Conservation (phyloP, 2,888 invertebrate species). For the Aleiodes testaceus region DNA sequence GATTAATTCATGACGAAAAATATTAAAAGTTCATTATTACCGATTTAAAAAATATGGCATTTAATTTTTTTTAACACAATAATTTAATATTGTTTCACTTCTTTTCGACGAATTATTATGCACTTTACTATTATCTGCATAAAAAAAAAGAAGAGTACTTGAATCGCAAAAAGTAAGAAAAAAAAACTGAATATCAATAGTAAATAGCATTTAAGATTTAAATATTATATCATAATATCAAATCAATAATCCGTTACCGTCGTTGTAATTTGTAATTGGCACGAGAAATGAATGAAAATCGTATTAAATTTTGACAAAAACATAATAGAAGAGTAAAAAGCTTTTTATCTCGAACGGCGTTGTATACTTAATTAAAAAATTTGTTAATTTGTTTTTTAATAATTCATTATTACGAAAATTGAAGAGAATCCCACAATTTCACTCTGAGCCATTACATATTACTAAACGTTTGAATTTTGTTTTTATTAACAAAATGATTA, state of each 20-base stretch:
- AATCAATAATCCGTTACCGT: slow-evolving; percentile 47
- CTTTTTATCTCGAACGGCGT: slow-evolving; percentile 43
- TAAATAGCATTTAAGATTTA: slow-evolving; percentile 43
- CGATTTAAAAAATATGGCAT: slow-evolving; percentile 28
- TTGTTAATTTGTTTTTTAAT: background rate
- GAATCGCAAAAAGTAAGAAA: background rate
- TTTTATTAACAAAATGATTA: background rate
- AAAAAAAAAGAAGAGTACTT: slow-evolving; percentile 14
- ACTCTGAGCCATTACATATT: background rate
- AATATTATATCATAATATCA: slow-evolving; percentile 43
- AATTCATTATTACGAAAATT: background rate
- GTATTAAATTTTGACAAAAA: slow-evolving; percentile 32
- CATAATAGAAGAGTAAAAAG: background rate
- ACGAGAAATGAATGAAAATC: slow-evolving; percentile 25
- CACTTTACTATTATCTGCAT: slow-evolving; percentile 49
- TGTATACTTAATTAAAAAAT: slow-evolving; percentile 49
- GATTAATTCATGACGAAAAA: slow-evolving; percentile 25
- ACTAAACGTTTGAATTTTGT: slow-evolving; percentile 30
- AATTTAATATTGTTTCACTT: slow-evolving; percentile 33
- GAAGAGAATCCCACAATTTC: background rate
- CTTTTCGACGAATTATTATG: slow-evolving; percentile 34
- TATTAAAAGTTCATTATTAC: slow-evolving; percentile 28
- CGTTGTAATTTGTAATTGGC: slow-evolving; percentile 53
- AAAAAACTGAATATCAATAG: slow-evolving; percentile 45
- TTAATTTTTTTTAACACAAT: slow-evolving; percentile 30